Conservation (phyloP, 2,113 vertebrate species). For the Noctilio leporinus region DNA sequence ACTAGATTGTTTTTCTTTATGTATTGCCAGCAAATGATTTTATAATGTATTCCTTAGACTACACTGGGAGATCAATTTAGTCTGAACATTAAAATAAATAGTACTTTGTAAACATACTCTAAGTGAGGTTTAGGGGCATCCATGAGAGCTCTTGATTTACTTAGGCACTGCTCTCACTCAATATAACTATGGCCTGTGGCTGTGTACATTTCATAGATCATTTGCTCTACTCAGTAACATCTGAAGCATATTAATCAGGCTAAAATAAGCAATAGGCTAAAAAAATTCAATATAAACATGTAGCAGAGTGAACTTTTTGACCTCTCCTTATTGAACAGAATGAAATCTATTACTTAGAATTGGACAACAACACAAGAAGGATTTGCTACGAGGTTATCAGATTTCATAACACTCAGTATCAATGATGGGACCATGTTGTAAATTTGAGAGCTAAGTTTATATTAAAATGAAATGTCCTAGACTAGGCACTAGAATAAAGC, state of each 20-base stretch:
- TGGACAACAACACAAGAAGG: conserved; percentile 55
- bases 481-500: conserved; percentile 61
- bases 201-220: conserved; percentile 74
- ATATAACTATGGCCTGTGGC: conserved; percentile 55
- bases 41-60: not conserved
- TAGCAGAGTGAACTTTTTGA: conserved; percentile 57
- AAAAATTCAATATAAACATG: conserved; percentile 62
- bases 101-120: conserved; percentile 15
- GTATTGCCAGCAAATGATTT: not conserved
- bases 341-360: conserved; percentile 69
- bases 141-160: conserved; percentile 53
- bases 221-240: conserved; percentile 68
- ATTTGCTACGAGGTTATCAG: conserved; percentile 47
- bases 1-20: not conserved
- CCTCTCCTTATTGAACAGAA: conserved; percentile 42
- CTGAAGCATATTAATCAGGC: conserved; percentile 70
- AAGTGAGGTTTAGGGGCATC: not conserved
- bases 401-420: conserved; percentile 29
- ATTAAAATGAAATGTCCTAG: conserved; percentile 64
- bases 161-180: conserved; percentile 14
- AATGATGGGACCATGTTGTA: not conserved
- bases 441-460: conserved; percentile 63
- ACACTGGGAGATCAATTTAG: not conserved
- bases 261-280: conserved; percentile 63
- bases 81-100: conserved; percentile 49